Base-by-base conservation (phyloP, 2,113 vertebrate species). In the Chaetops frenatus region DNA sequence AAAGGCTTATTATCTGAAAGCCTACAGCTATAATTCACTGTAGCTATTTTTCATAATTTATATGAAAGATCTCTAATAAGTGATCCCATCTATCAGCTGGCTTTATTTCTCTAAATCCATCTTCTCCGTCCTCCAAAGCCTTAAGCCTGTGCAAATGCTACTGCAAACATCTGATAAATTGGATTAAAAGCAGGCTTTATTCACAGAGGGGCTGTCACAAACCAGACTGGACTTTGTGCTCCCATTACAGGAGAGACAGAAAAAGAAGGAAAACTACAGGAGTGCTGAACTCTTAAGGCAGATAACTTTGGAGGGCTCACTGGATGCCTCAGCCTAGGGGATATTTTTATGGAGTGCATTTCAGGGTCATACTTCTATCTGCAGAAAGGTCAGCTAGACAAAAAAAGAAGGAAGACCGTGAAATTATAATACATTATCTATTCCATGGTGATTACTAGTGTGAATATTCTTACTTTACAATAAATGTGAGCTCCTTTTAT, bases 1-100 rank as follows among this genome's bases (percentile, higher is more conserved):
- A 94, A 94, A 96, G 42, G 73, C 69, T 92, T 89, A 96, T 94
- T 93, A 90, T 90, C 90, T 93, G 88, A 94, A 92, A 95, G 81
- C 73, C 83, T 65, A 50, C 40, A 76, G 92, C 85, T 86, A 80
- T 83, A 92, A 94, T 85, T 96, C 94, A 95, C 74, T 73, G 74
- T 57, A 53, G 87, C 81, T 74, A 76, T 90, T 92, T 90, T 94
- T 95, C 88, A 93, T 90, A 92, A 90, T 92, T 95, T 81, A 89
- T 86, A 92, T 35, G 78, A 95, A 91, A 90, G 70, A 87, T 72
- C 57, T 87, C 86, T 91, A 96, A 84, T 86, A 94, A 86, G 61
- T 72, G 84, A 95, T 85, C 58, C 72, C 66, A 91, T 89, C 81
- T 81, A 78, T 91, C 91, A 92, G 70, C 66, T 76, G 35, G 31